Percentiles rank a stretch among this genome's conserved stretches.
phyloP scores from a whole-genome alignment of 2,797 vertebrate genomes.

The Onychomys arenicola region DNA sequence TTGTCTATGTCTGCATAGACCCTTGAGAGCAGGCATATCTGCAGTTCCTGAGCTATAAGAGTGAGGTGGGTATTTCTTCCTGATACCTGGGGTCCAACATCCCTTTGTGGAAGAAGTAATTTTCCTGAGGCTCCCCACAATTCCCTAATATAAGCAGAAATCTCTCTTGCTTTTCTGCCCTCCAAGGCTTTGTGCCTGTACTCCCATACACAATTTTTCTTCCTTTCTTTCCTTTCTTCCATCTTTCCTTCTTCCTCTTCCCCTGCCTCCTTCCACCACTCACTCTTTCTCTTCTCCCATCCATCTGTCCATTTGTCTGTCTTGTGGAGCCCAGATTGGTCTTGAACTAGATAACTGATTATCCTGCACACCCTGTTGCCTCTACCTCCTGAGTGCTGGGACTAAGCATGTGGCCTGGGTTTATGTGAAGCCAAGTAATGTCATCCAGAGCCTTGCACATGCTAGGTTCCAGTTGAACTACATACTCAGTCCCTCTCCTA shows the following conservation, averaged over 20 bases:
- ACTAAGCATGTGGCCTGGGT: not conserved
- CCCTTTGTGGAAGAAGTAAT: not conserved
- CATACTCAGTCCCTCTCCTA: not conserved
- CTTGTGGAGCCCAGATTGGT: not conserved
- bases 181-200: not conserved
- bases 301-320: not conserved
- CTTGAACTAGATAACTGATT: not conserved
- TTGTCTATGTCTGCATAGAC: not conserved
- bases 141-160: not conserved
- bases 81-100: not conserved
- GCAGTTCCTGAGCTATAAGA: not conserved
- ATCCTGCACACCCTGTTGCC: not conserved
- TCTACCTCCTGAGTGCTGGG: not conserved
- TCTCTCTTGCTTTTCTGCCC: not conserved
- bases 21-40: not conserved
- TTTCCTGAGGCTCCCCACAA: not conserved
- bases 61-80: not conserved
- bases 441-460: not conserved
- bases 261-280: too few relatives aligned
- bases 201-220: not conserved
- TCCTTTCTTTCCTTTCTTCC: not conserved
- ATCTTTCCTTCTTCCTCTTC: not conserved
- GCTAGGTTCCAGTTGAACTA: not conserved
- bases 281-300: too few relatives aligned
- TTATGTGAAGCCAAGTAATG: not conserved